Base-by-base conservation (phyloP, 64 coral and sea anemone species). In the Actinia tenebrosa region DNA sequence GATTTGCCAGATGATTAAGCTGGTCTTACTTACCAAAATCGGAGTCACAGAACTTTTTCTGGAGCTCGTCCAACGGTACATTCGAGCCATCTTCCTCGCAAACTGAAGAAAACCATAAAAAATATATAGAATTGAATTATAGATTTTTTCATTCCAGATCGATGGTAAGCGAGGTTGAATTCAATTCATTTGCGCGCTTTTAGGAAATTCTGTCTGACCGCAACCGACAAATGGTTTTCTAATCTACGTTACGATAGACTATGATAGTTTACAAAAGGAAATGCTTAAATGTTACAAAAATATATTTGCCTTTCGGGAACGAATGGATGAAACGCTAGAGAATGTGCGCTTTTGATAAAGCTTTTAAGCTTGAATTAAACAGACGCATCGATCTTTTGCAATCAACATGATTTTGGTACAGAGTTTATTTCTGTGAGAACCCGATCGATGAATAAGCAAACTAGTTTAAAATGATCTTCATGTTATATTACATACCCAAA, bases 251-350 rank as follows among this genome's bases (percentile, higher is more conserved):
- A 1, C 20, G 63, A 5, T 66, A 20, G 63, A 66, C 20, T 61
- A 66, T 2, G 25, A 75, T 8, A 75, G 69, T 75, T 75, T 75
- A 75, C 69, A 75, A 75, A 75, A 43, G 69, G 69, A 75, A 75
- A 30, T 75, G 69, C 69, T 30, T 75, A 75, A 75, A 75, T 25
- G 22, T 69, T n/a, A 30, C 26, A 75, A 30, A 11, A 75, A 75
- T 30, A 30, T 14, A 10, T 14, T 14, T 2, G 13, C 6, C 69
- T 19, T 19, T 23, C 63, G 22, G 17, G 20, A 66, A 66, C 8
- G 63, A 23, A 50, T 4, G 47, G 7, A 50, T 4, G 7, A 50
- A 50, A 2, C 7, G 7, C 47, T 50, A 50, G 47, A 1, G 7
- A 50, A 8, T 50, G 47, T 50, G 47, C 47, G 47, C 47, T 50